A percentile compares a stretch with the other conserved stretches of the same genome.
These are phyloP conservation scores for Saxidomus purpurata DNA, from an alignment of 1,140 invertebrate genomes.

Conservation along the genomic window DNA sequence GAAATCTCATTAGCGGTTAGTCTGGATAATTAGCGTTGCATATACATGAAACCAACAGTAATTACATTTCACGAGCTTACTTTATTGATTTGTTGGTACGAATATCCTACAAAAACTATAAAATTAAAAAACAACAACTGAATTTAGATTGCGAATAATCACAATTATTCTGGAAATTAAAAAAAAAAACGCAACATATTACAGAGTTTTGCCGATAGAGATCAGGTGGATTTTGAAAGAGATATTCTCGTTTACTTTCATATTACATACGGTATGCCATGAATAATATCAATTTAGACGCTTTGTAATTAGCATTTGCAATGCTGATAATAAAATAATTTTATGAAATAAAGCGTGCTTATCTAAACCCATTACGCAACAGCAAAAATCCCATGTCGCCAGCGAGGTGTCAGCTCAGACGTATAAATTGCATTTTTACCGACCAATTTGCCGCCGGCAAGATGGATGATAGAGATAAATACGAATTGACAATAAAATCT, in stretches of 20 bases:
- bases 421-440: conserved; percentile 32
- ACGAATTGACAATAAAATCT: conserved; percentile 34
- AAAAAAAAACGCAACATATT: too few species aligned
- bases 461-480: not conserved
- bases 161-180: too few species aligned
- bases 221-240: too few species aligned
- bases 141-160: too few species aligned
- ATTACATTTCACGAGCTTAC: too few species aligned
- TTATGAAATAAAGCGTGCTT: not conserved
- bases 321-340: not conserved
- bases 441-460: conserved; percentile 22
- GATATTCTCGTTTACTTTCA: too few species aligned
- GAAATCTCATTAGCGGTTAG: not conserved
- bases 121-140: too few species aligned
- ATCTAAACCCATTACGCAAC: not conserved
- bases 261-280: too few species aligned
- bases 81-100: too few species aligned
- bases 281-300: not conserved
- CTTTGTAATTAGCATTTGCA: not conserved
- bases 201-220: too few species aligned
- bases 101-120: too few species aligned
- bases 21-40: not conserved
- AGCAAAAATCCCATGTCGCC: not conserved
- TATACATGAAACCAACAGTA: not conserved
- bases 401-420: not conserved